Base-by-base conservation (phyloP, 2,113 vertebrate species). In the Megaceryle maxima region DNA sequence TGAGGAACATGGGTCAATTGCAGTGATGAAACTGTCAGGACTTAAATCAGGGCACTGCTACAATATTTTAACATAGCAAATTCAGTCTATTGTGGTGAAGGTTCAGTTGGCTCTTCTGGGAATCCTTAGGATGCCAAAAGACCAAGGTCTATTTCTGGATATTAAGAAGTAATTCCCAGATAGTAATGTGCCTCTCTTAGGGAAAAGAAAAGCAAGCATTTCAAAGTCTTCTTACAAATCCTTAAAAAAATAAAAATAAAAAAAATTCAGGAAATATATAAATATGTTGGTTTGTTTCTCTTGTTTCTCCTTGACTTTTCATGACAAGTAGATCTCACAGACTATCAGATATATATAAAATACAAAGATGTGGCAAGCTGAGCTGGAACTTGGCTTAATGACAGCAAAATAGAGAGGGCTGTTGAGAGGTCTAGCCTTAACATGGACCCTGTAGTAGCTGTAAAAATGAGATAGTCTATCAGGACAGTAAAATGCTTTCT, bases 71-170 rank as follows among this genome's bases (percentile, higher is more conserved):
- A 83, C 69, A 67, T 3, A 86, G 79, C n/a, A 92, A 92, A 86
- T 80, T 35, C 83, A 88, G 19, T 48, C 64, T 39, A 70, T 33
- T 7, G 0, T 80, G 93, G 94, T 88, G 68, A 95, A 93, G 92
- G 90, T 93, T 94, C 93, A 90, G 37, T 51, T 78, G 79, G 53
- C 68, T 92, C 16, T 68, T 75, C 72, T 55, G 76, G 85, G 88
- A 97, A 90, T 88, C 77, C 86, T 39, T 46, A 67, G 63, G 46
- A 83, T 77, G 90, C 48, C 88, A 90, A 81, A 91, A 94, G 85
- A 63, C 79, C 51, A 90, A 53, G 22, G 7, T 59, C 94, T 93
- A 56, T 73, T 93, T 77, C 72, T 94, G 72, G 59, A 83, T 63
- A 41, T 63, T 26, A 53, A 72, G 67, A 83, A 78, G 60, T 33